Base-by-base conservation (phyloP, 2,888 invertebrate genomes). In the Drosophila putrida region DNA sequence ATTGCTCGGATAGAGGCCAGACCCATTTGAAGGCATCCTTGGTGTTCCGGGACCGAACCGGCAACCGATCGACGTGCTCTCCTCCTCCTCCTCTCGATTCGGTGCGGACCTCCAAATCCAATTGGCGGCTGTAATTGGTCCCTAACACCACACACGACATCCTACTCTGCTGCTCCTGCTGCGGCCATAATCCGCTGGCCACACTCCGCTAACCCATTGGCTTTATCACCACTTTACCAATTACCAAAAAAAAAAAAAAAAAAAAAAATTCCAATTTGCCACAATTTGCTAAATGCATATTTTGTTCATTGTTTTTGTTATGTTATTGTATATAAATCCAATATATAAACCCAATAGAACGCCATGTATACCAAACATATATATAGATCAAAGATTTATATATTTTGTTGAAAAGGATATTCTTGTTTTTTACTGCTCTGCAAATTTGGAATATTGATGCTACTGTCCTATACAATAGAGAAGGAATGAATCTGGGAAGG, bases 1-100 rank as follows among this genome's bases (percentile, higher is more conserved):
- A 75, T 94, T 98, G 64, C 94, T 98, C 70, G 98, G 98, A 70
- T 97, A 93, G 68, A 15, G 44, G 11, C 38, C 49, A 28, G 43
- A 13, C 6, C 2, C 44, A 31, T 35, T 27, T 20, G 20, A 20
- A 28, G 36, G 20, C 27, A 38, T 31, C 39, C n/a, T n/a, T 46
- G 36, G 54, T 43, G 13, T 4, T 28, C 36, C 43, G 61, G 61
- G 61, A 55, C 55, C 55, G 55, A 41, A 31, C 20, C 20, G 20
- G 20, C 44, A 54, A 58, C 49, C 70, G 60, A 49, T 60, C 55
- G 51, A 64, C 38, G 31, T 36, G 41, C 9, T 9, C 31, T 9
- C 8, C 31, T 6, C 31, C 5, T 31, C 31, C 31, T 31, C 31
- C 6, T 8, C 8, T 3, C 31, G 27, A 27, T 44, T 28, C 36